Evolutionary conservation across 2,797 vertebrate species (phyloP), one percentile per base, ranked within the genome.

Genomic region (Lithobates pipiens): DNA sequence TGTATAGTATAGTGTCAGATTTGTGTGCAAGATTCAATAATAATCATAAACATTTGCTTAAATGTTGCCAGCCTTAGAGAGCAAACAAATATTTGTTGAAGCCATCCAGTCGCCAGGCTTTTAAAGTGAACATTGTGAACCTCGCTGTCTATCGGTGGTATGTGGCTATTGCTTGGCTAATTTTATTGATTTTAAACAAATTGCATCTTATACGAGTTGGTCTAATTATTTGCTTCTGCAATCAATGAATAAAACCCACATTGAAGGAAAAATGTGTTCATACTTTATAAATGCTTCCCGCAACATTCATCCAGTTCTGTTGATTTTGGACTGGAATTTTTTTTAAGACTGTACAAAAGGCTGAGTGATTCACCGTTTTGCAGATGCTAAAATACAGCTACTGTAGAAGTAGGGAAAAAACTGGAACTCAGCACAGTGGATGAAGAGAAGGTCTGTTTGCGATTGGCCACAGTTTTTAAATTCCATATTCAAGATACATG

Each of bases 181-280:
- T 63, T 72, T 71, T 5, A 73, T 73, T 67, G n/a, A 63, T 32
- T 84, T 27, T 36, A 25, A 75, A 85, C 61, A 80, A 85, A 68
- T 69, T 39, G 63, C 44, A 42, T 76, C 61, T 75, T 57, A 23
- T 75, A 80, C 63, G 57, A 9, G 27, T 13, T 32, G 77, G 25
- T 69, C 29, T 63, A 36, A 80, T 85, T 85, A 74, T 82, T 80
- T 67, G 32, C 54, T 63, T 21, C 11, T 44, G 50, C 54, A 10
- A 61, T 81, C 79, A 83, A 86, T 78, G 85, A 18, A 86, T 76
- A 86, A 82, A 78, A 75, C 57, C 36, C 75, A n/a, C 78, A 86
- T 86, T 86, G 68, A 86, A 71, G 63, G n/a, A 18, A 65, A 77
- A 82, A 82, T 77, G 79, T 77, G 84, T 81, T 57, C 21, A 16